A percentile compares a stretch with the other conserved stretches of the same genome.
Evolutionary conservation across 2,888 invertebrate genomes (phyloP).

Genomic region (Eupeodes luniger): DNA sequence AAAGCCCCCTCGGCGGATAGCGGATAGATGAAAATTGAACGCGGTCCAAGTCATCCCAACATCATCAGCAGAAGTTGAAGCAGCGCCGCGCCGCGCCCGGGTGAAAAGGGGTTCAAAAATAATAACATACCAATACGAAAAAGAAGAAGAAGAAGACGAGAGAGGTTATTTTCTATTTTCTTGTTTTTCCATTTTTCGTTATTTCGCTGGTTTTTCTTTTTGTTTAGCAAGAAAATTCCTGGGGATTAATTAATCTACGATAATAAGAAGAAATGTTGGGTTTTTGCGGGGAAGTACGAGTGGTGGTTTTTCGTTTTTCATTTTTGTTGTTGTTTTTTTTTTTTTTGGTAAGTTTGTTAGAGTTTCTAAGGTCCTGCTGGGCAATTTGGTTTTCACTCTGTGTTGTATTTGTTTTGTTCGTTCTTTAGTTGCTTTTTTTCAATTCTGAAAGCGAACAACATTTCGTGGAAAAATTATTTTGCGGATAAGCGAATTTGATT

Average conservation of each 20-base stretch:
- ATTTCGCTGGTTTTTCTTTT: not conserved
- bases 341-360: conserved; percentile 15
- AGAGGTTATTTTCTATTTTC: not conserved
- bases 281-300: conserved; percentile 8
- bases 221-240: conserved; percentile 46
- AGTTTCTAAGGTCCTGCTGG: conserved; percentile 37
- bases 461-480: conserved; percentile 24
- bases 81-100: too few species aligned
- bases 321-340: conserved; percentile 31
- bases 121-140: conserved; percentile 60
- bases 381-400: conserved; percentile 17
- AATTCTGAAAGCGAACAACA: not conserved
- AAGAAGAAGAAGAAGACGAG: not conserved
- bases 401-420: not conserved
- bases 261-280: conserved; percentile 62
- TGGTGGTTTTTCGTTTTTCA: conserved; percentile 28
- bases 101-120: conserved; percentile 30
- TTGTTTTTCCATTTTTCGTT: not conserved
- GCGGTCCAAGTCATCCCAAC: not conserved
- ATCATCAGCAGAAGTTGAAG: not conserved
- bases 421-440: not conserved
- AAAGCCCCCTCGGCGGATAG: conserved; percentile 18
- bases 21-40: not conserved
- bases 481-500: conserved; percentile 67
- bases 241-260: conserved; percentile 73